These are phyloP conservation scores for Crocidura indochinensis DNA, from an alignment of 2,797 vertebrate species.

Conservation along the genomic window DNA sequence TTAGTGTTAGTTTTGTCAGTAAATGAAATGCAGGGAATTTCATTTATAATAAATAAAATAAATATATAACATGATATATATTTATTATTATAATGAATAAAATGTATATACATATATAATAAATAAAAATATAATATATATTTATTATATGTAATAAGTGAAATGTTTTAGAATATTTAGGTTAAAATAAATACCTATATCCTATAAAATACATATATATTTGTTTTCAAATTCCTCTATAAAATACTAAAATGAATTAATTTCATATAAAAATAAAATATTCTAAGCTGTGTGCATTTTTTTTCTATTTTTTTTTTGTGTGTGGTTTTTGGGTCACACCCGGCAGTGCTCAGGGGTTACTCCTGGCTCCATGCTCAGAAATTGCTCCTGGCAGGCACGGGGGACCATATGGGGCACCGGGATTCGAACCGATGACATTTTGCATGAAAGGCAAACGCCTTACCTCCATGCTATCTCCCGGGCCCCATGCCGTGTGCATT, in stretches of 20 bases:
- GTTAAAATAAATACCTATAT: slow-evolving; percentile 19
- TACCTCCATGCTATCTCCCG: too few relatives aligned
- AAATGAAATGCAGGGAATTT: slow-evolving; percentile 8
- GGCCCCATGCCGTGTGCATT: slow-evolving; percentile 1
- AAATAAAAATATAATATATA: too few relatives aligned
- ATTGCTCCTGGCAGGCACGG: too few relatives aligned
- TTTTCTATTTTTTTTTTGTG: too few relatives aligned
- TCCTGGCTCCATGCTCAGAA: too few relatives aligned
- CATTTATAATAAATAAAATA: not conserved
- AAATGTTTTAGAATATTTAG: slow-evolving; percentile 6
- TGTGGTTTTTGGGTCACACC: too few relatives aligned
- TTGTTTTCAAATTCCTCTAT: not conserved
- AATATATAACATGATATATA: too few relatives aligned
- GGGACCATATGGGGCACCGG: too few relatives aligned
- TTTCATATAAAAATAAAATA: slow-evolving; percentile 11
- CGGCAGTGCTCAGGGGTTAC: too few relatives aligned
- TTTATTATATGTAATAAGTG: not conserved
- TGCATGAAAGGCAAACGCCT: too few relatives aligned
- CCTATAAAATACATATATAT: not conserved
- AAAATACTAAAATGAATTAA: not conserved
- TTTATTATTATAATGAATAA: not conserved
- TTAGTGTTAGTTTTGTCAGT: slow-evolving; percentile 35
- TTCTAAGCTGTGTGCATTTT: slow-evolving; percentile 6
- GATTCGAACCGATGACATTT: too few relatives aligned
- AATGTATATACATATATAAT: not conserved